Conservation (phyloP, 2,888 invertebrate genomes). For the Clunio marinus region DNA sequence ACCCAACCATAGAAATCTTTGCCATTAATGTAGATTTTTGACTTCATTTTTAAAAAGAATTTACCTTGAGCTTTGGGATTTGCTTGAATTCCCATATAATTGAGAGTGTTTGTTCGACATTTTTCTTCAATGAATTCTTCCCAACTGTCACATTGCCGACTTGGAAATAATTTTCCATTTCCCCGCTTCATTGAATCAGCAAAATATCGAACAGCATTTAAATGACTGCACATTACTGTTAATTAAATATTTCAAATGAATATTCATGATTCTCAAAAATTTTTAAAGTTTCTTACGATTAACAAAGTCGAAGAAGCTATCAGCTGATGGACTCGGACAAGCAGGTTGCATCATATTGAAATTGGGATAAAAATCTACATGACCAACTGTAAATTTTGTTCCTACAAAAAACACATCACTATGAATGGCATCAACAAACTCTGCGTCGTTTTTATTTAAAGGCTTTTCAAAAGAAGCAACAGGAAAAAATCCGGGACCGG, state of each 20-base stretch:
- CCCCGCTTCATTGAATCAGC: neutral
- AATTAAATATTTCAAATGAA: neutral
- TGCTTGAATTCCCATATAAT: constrained; percentile 21
- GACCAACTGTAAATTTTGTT: constrained; percentile 7
- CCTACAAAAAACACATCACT: constrained; percentile 32
- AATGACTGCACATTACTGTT: constrained; percentile 33
- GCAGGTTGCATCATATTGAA: constrained; percentile 10
- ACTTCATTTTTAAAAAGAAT: constrained; percentile 10
- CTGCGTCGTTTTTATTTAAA: constrained; percentile 6
- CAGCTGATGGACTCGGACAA: neutral
- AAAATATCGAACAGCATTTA: constrained; percentile 21
- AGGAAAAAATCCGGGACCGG: constrained; percentile 31
- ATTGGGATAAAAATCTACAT: constrained; percentile 26
- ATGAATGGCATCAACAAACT: constrained; percentile 28
- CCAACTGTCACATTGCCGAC: neutral
- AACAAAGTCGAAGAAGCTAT: constrained; percentile 11
- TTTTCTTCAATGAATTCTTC: neutral
- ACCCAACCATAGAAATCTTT: neutral
- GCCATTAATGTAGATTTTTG: neutral
- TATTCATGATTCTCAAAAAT: neutral
- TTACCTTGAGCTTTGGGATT: neutral
- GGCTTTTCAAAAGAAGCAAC: constrained; percentile 17
- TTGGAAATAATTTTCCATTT: neutral
- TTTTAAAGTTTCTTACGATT: constrained; percentile 13
- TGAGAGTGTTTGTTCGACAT: constrained; percentile 1